Evolutionary conservation across 53 echinoderm and acorn worm genomes (phyloP).

Genomic region (Hippasteria phrygiana): DNA sequence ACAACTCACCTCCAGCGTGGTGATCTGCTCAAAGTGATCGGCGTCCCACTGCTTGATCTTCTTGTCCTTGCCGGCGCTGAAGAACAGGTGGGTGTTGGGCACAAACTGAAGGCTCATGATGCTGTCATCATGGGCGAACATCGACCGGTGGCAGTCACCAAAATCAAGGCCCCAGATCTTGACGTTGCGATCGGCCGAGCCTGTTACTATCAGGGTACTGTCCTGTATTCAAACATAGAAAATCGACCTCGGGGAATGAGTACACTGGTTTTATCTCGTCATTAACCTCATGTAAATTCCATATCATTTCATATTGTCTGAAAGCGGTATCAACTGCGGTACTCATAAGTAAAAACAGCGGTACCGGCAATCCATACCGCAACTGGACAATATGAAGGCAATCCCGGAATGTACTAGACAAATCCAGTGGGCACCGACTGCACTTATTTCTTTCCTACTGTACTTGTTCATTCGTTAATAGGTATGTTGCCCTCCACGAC

Average conservation of each 20-base stretch:
- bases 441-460: too few relatives aligned
- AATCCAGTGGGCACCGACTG: too few relatives aligned
- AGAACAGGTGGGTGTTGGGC: slow-evolving; percentile 92
- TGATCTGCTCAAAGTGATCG: slow-evolving; percentile 88
- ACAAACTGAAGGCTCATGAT: slow-evolving; percentile 98
- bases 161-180: slow-evolving; percentile 98
- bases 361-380: too few relatives aligned
- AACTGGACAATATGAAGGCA: too few relatives aligned
- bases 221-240: slow-evolving; percentile 68
- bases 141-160: slow-evolving; percentile 94
- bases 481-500: too few relatives aligned
- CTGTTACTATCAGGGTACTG: slow-evolving; percentile 86
- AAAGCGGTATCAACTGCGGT: too few relatives aligned
- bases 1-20: slow-evolving; percentile 82
- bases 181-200: slow-evolving; percentile 94
- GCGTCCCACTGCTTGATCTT: slow-evolving; percentile 98
- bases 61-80: slow-evolving; percentile 91
- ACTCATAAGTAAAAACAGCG: too few relatives aligned
- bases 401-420: too few relatives aligned
- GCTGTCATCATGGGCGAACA: slow-evolving; percentile 99
- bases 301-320: too few relatives aligned
- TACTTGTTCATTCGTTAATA: too few relatives aligned
- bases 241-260: not conserved
- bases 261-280: too few relatives aligned
- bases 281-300: too few relatives aligned